Conservation (phyloP, 1,140 invertebrate genomes). For the Goniozus legneri region DNA sequence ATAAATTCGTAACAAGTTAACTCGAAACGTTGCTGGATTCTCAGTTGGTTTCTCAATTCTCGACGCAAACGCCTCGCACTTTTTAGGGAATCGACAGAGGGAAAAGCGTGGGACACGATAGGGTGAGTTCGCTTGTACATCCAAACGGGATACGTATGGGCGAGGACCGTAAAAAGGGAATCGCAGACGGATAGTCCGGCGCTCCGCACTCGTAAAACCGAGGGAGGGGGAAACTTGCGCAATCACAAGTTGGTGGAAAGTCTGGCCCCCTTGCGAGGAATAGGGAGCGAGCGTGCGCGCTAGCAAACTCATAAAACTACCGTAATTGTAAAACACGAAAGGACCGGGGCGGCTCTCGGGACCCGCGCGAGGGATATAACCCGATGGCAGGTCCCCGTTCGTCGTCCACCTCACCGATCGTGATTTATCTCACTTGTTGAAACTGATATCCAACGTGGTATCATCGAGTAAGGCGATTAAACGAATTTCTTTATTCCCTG, state of each 20-base stretch:
- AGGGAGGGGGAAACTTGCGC: constrained; percentile 41
- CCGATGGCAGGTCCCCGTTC: constrained; percentile 19
- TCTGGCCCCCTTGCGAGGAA: constrained; percentile 24
- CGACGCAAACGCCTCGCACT: too few species aligned
- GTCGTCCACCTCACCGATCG: constrained; percentile 9
- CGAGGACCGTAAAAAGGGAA: constrained; percentile 23
- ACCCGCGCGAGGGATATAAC: constrained; percentile 1
- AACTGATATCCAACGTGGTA: constrained; percentile 16
- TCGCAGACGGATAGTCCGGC: constrained; percentile 28
- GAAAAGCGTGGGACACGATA: too few species aligned
- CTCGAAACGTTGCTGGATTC: too few species aligned
- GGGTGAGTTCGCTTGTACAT: neutral
- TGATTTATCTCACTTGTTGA: constrained; percentile 36
- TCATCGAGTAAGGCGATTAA: too few species aligned
- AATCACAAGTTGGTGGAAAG: constrained; percentile 42
- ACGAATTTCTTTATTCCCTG: too few species aligned
- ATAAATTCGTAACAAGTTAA: too few species aligned
- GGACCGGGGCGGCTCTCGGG: constrained; percentile 19
- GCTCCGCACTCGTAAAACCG: constrained; percentile 36
- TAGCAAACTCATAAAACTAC: constrained; percentile 44
- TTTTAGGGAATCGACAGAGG: too few species aligned
- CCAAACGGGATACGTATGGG: constrained; percentile 5
- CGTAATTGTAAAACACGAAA: constrained; percentile 46
- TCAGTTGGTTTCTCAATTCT: too few species aligned
- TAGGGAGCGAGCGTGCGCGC: constrained; percentile 19